Evolutionary conservation across 1,140 invertebrate genomes (phyloP).

Genomic region (Hermetia illucens): DNA sequence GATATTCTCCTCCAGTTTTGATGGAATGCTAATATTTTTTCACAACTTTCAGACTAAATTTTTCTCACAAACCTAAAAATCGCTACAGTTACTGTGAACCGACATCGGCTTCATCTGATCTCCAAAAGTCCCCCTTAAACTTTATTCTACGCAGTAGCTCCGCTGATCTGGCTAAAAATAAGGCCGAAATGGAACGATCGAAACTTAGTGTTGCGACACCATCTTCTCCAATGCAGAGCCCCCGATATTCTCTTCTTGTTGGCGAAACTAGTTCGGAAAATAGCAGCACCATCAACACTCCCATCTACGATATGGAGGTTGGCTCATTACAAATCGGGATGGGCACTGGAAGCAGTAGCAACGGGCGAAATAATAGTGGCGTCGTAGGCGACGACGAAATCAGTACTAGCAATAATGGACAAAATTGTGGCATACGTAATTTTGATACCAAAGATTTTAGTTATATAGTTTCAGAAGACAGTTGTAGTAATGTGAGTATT

Average conservation of each 20-base stretch:
- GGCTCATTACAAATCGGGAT: conserved; percentile 19
- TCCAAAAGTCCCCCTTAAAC: conserved; percentile 4
- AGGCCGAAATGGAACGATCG: conserved; percentile 12
- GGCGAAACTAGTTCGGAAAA: conserved; percentile 22
- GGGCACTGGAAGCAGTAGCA: conserved; percentile 14
- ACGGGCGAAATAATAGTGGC: not conserved
- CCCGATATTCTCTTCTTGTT: conserved; percentile 24
- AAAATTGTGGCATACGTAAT: not conserved
- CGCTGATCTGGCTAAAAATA: conserved; percentile 10
- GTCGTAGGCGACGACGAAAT: not conserved
- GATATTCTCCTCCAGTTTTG: not conserved
- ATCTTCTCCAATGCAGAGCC: conserved; percentile 23
- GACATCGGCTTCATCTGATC: conserved; percentile 1
- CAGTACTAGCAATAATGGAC: not conserved
- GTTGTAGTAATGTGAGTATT: conserved; percentile 20
- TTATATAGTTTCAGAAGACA: conserved; percentile 18
- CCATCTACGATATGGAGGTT: conserved; percentile 28
- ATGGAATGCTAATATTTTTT: too few relatives aligned
- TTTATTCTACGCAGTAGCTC: conserved; percentile 9
- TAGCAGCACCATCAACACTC: conserved; percentile 26
- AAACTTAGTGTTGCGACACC: conserved; percentile 22
- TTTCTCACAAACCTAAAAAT: conserved; percentile 9
- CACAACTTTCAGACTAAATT: not conserved
- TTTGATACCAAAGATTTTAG: conserved; percentile 2
- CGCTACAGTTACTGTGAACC: conserved; percentile 11